phyloP scores from a whole-genome alignment of 2,797 vertebrate genomes.

The Ctenosaura bakeri region DNA sequence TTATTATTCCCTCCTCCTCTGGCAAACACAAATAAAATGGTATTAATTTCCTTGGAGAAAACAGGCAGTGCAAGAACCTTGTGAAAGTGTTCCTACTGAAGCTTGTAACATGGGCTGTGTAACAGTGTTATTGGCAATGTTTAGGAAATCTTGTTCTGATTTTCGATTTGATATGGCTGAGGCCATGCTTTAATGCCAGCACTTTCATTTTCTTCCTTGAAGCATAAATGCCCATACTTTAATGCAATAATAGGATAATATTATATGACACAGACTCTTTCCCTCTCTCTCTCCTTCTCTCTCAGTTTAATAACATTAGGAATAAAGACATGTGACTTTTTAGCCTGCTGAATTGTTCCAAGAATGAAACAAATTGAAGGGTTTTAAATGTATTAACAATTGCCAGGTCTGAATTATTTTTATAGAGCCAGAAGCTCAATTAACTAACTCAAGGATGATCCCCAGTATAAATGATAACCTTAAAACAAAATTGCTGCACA shows the following conservation, averaged over 20 bases:
- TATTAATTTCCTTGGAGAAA: slow-evolving; percentile 16
- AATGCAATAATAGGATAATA: slow-evolving; percentile 33
- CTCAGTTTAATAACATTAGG: slow-evolving; percentile 49
- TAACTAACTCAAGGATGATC: slow-evolving; percentile 60
- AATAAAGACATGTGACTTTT: slow-evolving; percentile 58
- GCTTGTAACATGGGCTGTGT: slow-evolving; percentile 25
- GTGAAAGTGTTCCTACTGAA: background rate
- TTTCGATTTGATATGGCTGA: slow-evolving; percentile 21
- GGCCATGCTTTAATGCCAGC: slow-evolving; percentile 26
- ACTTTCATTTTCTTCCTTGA: slow-evolving; percentile 38
- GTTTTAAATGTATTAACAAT: slow-evolving; percentile 66
- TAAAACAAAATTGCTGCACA: slow-evolving; percentile 40
- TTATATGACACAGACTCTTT: background rate
- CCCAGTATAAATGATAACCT: slow-evolving; percentile 65
- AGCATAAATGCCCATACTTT: slow-evolving; percentile 18
- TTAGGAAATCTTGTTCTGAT: slow-evolving; percentile 54
- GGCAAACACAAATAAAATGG: slow-evolving; percentile 5
- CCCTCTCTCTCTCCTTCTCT: background rate
- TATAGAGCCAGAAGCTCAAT: slow-evolving; percentile 59
- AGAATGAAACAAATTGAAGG: slow-evolving; percentile 62
- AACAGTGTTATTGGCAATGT: slow-evolving; percentile 25
- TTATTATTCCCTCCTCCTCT: background rate
- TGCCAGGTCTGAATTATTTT: slow-evolving; percentile 66
- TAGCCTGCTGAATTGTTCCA: slow-evolving; percentile 60
- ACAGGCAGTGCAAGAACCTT: background rate